phyloP scores from a whole-genome alignment of 2,113 vertebrate species.

The Rhinoderma darwinii region DNA sequence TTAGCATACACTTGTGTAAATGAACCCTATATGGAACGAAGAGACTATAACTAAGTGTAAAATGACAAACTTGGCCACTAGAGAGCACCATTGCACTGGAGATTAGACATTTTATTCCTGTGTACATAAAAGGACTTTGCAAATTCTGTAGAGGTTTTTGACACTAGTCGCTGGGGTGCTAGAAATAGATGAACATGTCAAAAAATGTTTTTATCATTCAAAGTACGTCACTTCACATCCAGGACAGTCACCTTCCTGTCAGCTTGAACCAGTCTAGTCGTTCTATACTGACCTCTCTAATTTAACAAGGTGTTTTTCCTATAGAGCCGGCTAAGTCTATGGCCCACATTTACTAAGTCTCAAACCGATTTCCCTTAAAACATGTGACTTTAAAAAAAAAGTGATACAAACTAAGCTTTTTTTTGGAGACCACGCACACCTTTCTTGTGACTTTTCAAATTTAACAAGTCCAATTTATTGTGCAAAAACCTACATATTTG shows the following conservation, averaged over 20 bases:
- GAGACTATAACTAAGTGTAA: background rate
- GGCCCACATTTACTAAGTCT: no score
- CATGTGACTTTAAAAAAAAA: no score
- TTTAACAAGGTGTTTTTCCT: no score
- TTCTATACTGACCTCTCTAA: no score
- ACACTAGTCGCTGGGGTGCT: background rate
- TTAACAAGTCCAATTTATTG: no score
- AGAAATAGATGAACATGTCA: background rate
- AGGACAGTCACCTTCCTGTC: background rate
- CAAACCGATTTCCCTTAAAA: no score
- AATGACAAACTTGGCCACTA: background rate
- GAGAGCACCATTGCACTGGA: conserved; percentile 30
- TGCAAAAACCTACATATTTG: no score
- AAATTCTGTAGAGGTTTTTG: background rate
- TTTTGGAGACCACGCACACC: no score
- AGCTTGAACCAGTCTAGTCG: no score
- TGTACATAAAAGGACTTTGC: background rate
- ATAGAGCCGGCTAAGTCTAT: no score
- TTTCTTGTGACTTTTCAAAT: no score
- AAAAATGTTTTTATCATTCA: background rate
- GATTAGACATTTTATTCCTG: background rate
- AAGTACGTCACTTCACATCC: background rate
- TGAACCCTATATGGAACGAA: background rate
- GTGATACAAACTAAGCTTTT: no score
- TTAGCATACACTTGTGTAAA: background rate